Conservation (phyloP, 2,113 vertebrate species). For the Litocranius walleri region DNA sequence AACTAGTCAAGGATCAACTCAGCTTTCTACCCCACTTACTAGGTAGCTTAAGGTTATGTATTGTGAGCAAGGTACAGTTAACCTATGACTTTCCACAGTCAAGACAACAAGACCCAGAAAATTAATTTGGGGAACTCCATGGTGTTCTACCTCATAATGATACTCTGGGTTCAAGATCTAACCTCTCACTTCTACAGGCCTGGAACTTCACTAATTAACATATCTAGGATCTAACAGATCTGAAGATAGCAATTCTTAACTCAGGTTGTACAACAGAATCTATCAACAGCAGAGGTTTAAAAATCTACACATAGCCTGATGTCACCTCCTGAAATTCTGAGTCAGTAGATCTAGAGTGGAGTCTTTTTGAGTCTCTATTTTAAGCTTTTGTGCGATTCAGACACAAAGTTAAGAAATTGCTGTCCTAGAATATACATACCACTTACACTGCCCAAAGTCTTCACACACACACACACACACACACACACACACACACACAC, state of each 20-base stretch:
- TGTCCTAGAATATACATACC: not conserved
- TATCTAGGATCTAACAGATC: not conserved
- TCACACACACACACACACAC: not conserved
- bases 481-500: too few relatives aligned
- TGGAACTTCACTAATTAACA: not conserved
- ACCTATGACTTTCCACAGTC: not conserved
- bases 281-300: not conserved
- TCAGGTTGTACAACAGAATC: not conserved
- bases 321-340: conserved; percentile 4
- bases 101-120: not conserved
- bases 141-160: not conserved
- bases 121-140: not conserved
- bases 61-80: not conserved
- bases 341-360: not conserved
- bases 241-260: not conserved
- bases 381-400: not conserved
- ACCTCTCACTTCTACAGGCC: not conserved
- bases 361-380: not conserved
- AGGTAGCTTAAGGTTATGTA: not conserved
- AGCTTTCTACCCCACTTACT: not conserved
- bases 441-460: not conserved
- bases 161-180: not conserved
- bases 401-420: not conserved
- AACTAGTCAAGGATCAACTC: not conserved
- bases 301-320: not conserved